Conservation (phyloP, 2,797 vertebrate genomes). For the Alauda arvensis region DNA sequence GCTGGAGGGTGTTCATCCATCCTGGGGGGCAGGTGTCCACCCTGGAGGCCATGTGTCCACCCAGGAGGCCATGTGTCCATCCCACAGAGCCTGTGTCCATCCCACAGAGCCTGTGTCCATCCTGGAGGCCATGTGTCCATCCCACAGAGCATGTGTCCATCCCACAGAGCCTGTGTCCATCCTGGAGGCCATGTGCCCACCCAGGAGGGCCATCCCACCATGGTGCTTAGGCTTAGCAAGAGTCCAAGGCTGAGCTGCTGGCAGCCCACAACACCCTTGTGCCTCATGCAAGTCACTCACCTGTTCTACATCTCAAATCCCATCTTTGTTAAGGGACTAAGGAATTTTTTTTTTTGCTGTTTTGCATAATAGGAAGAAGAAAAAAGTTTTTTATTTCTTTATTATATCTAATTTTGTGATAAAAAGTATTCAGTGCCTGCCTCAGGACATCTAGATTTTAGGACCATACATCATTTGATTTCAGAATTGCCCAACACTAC, state of each 20-base stretch:
- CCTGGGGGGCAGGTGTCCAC: no score
- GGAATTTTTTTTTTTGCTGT: not conserved
- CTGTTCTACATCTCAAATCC: not conserved
- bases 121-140: not conserved
- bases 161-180: not conserved
- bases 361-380: not conserved
- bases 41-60: no score
- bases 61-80: no score
- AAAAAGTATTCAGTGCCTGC: not conserved
- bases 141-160: rapidly evolving
- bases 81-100: no score
- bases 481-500: not conserved
- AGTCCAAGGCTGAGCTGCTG: not conserved
- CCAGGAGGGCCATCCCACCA: not conserved
- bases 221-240: not conserved
- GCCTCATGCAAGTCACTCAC: not conserved
- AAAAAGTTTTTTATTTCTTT: not conserved
- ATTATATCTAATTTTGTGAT: not conserved
- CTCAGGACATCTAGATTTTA: not conserved
- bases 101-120: not conserved
- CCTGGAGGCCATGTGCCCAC: not conserved
- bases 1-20: not conserved
- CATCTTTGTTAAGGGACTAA: not conserved
- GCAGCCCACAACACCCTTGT: rapidly evolving
- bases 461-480: not conserved